phyloP scores from a whole-genome alignment of 2,113 vertebrate species.

The Terrapene triunguis region DNA sequence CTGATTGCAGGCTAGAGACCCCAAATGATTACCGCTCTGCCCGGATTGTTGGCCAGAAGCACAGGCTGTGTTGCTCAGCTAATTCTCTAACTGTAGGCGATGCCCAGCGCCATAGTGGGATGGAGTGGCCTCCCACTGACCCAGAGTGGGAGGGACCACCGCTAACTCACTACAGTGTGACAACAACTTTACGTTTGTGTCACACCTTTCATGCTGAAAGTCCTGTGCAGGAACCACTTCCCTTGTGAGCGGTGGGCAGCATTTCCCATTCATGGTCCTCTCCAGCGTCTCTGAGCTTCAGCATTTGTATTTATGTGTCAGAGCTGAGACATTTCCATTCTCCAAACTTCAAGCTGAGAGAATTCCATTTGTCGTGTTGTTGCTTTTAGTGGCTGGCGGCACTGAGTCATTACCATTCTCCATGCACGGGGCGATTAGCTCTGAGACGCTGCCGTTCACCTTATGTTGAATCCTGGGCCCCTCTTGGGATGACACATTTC shows the following conservation, averaged over 20 bases:
- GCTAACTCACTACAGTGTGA: background rate
- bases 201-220: background rate
- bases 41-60: no score
- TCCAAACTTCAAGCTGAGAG: background rate
- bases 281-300: background rate
- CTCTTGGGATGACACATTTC: background rate
- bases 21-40: no score
- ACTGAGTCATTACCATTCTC: constrained; percentile 35
- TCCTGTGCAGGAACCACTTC: background rate
- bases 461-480: fast-evolving
- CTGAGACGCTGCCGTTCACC: background rate
- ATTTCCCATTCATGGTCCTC: background rate
- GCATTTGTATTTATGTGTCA: background rate
- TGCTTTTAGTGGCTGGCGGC: background rate
- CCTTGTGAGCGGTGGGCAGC: background rate
- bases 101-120: no score
- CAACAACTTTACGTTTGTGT: background rate
- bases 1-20: no score
- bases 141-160: no score
- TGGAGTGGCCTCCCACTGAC: no score
- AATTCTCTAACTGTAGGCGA: no score
- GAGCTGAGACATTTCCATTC: fast-evolving
- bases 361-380: fast-evolving
- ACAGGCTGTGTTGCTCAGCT: no score
- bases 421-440: background rate